Evolutionary conservation across 2,888 invertebrate species (phyloP), one percentile per base, ranked within the genome.

Genomic region (Atethmia centrago): DNA sequence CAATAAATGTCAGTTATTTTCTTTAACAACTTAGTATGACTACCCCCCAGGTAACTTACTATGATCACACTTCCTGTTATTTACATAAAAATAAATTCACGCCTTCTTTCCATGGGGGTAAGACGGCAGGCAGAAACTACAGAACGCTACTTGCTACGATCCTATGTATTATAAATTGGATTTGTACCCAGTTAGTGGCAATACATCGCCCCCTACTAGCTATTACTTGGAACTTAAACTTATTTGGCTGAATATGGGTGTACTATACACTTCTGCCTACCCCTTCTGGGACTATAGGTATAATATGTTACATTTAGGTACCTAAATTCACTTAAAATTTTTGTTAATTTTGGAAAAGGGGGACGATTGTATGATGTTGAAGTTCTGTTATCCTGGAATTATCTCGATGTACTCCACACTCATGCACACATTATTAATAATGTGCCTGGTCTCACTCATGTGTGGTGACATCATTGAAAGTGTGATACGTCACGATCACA

Each of bases 401-500:
- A 58, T 59, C 19, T 49, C 5, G 14, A 36, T 56, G 19, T 36
- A 40, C 25, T 56, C 25, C 49, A 49, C 28, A 62, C n/a, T 77
- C 71, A 58, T 77, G 40, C 36, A 49, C 19, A 51, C 14, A 31
- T 31, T 40, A 61, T 40, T 58, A 63, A 25, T n/a, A 31, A 40
- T 40, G 56, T 45, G 51, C 21, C 31, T 68, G 31, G 16, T 31
- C 16, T 77, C 53, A 59, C 19, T 74, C 58, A 45, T 76, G 36
- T 66, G 25, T 53, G 64, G 55, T 79, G 79, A 81, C 79, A 62
- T 81, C 81, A 79, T 66, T 58, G 14, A 79, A 85, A 79, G 80
- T 81, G 56, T 72, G 81, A 75, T 78, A 85, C 87, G 87, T 88
- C 88, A 88, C 83, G 71, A 71, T 74, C 79, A 81, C 74, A 76